Evolutionary conservation across 2,797 vertebrate genomes (phyloP).

Genomic region (Neomorphus geoffroyi): DNA sequence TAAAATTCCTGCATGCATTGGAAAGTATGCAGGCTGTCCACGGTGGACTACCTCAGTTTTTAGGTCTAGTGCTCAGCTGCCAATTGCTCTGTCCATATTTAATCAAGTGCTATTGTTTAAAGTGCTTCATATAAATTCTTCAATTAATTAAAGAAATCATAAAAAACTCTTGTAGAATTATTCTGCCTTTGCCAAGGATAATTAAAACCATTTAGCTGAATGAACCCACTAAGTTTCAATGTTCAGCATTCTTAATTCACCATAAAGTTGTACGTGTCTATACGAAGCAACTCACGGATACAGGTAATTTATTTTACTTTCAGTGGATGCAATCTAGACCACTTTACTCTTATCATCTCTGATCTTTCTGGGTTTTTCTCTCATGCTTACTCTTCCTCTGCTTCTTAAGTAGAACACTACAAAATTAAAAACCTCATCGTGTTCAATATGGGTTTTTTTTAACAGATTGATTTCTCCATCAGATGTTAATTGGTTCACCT

Average conservation of each 20-base stretch:
- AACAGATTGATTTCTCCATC: not conserved
- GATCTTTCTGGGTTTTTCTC: not conserved
- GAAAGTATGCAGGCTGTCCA: not conserved
- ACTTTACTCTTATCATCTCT: not conserved
- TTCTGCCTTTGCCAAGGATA: not conserved
- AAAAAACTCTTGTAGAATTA: not conserved
- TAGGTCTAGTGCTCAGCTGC: not conserved
- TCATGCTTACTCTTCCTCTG: not conserved
- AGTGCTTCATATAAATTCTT: conserved; percentile 22
- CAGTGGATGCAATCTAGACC: not conserved
- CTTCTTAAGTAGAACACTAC: not conserved
- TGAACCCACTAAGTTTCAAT: not conserved
- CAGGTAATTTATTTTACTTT: not conserved
- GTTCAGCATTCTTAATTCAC: not conserved
- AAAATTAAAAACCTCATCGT: not conserved
- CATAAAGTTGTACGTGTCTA: not conserved
- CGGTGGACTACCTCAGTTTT: not conserved
- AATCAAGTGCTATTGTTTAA: not conserved
- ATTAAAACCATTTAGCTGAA: conserved; percentile 30
- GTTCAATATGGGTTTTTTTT: not conserved
- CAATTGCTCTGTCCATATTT: not conserved
- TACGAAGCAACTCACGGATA: not conserved
- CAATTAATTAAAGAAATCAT: conserved; percentile 30
- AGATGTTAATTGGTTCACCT: not conserved
- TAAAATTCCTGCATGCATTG: not conserved